phyloP scores from a whole-genome alignment of 2,113 vertebrate species.

The Vireo altiloquus region DNA sequence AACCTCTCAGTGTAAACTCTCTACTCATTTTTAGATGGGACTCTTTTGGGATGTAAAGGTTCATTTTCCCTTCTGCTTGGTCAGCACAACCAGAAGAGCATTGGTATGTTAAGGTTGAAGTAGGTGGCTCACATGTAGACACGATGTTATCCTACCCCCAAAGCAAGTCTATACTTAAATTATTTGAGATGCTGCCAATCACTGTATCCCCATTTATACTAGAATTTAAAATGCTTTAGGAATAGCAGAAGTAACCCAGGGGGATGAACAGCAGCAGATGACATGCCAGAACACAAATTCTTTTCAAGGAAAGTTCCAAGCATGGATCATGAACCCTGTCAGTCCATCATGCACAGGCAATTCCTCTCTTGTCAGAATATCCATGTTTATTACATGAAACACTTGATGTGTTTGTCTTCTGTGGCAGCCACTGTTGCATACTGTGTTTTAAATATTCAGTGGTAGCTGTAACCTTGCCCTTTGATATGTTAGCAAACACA shows the following conservation, averaged over 20 bases:
- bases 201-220: neutral
- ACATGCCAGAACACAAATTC: neutral
- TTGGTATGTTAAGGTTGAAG: neutral
- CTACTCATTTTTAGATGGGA: neutral
- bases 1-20: neutral
- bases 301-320: neutral
- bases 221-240: neutral
- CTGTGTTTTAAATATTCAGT: neutral
- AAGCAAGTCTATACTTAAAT: neutral
- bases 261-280: neutral
- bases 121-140: rapidly evolving
- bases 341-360: neutral
- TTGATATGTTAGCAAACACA: neutral
- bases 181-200: neutral
- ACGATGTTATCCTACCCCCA: neutral
- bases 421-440: neutral
- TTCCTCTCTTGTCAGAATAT: neutral
- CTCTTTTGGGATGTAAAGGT: neutral
- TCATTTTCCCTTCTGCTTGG: neutral
- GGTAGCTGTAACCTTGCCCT: neutral
- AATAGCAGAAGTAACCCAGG: neutral
- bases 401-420: neutral
- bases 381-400: neutral
- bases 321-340: neutral
- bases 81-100: neutral